Conservation (phyloP, 2,888 invertebrate genomes). For the Ethmia dodecea region DNA sequence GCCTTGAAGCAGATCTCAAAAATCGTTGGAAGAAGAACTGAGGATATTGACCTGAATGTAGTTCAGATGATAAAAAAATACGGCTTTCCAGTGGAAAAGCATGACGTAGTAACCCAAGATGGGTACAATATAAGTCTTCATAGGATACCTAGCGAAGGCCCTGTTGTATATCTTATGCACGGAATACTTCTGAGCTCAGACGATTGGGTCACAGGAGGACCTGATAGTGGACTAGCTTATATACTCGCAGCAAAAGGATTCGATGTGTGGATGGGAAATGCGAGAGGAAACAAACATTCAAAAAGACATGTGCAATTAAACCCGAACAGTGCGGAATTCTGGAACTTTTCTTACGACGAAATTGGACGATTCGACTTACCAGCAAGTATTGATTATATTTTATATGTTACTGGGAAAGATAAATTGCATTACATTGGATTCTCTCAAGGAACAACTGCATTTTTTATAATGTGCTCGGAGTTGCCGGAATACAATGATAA, state of each 20-base stretch:
- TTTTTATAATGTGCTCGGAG: slow-evolving; percentile 78
- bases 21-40: not conserved
- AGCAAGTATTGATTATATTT: slow-evolving; percentile 82
- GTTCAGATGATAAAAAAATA: slow-evolving; percentile 2
- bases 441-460: slow-evolving; percentile 82
- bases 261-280: slow-evolving; percentile 87
- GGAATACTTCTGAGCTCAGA: slow-evolving; percentile 84
- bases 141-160: slow-evolving; percentile 19
- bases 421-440: slow-evolving; percentile 84
- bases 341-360: slow-evolving; percentile 85
- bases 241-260: slow-evolving; percentile 77
- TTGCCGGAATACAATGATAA: slow-evolving; percentile 79
- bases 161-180: slow-evolving; percentile 82
- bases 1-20: not conserved
- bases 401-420: slow-evolving; percentile 63
- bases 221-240: slow-evolving; percentile 71
- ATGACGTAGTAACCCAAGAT: slow-evolving; percentile 22
- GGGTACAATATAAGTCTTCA: slow-evolving; percentile 24
- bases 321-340: slow-evolving; percentile 52
- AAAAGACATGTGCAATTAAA: slow-evolving; percentile 51
- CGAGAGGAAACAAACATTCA: slow-evolving; percentile 82
- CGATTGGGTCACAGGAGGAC: slow-evolving; percentile 82
- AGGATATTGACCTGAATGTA: slow-evolving; percentile 3
- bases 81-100: slow-evolving; percentile 14
- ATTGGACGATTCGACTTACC: slow-evolving; percentile 86